Evolutionary conservation across 2,797 vertebrate genomes (phyloP).

Genomic region (Peromyscus aztecus): DNA sequence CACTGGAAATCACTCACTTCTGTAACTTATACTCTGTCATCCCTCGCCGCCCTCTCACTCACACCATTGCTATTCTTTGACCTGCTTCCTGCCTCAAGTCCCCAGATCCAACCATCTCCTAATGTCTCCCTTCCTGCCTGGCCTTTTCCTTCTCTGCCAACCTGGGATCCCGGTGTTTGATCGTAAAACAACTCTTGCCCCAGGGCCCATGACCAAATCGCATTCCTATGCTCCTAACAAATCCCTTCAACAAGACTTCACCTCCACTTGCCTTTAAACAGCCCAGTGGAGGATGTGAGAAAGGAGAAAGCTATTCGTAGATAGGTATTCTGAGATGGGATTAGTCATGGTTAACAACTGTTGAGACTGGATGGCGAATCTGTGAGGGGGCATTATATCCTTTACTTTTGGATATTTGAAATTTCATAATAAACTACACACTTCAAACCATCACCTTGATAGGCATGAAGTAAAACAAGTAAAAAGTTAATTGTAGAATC

Average conservation of each 20-base stretch:
- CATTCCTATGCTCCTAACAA: conserved; percentile 31
- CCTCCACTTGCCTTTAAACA: conserved; percentile 17
- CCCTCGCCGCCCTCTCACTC: not conserved
- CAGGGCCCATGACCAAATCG: not conserved
- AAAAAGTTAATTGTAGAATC: not conserved
- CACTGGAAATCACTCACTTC: not conserved
- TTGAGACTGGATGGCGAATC: not conserved
- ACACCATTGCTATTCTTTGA: not conserved
- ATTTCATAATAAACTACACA: not conserved
- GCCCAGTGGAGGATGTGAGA: not conserved
- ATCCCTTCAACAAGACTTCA: not conserved
- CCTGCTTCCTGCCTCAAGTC: not conserved
- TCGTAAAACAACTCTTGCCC: conserved; percentile 27
- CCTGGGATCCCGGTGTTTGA: not conserved
- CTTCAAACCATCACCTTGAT: conserved; percentile 30
- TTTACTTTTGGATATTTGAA: not conserved
- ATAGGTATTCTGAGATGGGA: not conserved
- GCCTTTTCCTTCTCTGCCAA: not conserved
- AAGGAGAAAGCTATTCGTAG: not conserved
- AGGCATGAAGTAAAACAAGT: not conserved
- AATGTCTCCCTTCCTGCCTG: not conserved
- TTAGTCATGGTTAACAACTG: not conserved
- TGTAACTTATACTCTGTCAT: not conserved
- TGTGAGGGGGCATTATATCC: not conserved
- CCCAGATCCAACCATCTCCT: not conserved